phyloP scores from a whole-genome alignment of 2,113 vertebrate genomes.

The Psephotus haematonotus region DNA sequence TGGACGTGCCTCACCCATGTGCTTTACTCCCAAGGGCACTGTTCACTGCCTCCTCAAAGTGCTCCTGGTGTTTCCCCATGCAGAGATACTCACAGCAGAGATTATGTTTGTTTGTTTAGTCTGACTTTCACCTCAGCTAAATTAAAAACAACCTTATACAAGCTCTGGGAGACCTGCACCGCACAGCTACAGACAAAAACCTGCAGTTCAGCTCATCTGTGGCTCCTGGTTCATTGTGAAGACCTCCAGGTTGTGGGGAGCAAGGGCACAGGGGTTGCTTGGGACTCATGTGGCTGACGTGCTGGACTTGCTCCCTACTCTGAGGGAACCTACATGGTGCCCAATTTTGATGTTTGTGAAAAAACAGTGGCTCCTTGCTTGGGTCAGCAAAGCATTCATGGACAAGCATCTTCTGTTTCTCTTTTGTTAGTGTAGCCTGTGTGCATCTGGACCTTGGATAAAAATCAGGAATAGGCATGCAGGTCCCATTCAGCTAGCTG shows the following conservation, averaged over 20 bases:
- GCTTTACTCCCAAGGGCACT: background rate
- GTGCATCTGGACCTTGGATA: background rate
- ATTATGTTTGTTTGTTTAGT: background rate
- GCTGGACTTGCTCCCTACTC: background rate
- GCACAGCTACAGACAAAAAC: background rate
- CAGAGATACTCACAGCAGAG: background rate
- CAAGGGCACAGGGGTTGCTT: background rate
- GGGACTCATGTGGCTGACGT: background rate
- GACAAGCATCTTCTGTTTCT: background rate
- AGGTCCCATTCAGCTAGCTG: background rate
- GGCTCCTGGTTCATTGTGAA: background rate
- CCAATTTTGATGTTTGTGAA: background rate
- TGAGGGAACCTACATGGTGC: accelerated
- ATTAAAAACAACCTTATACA: background rate
- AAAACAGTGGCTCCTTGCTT: background rate
- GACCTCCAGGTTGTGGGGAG: background rate
- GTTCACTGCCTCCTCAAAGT: background rate
- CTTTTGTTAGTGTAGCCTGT: background rate
- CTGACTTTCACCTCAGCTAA: background rate
- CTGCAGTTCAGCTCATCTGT: background rate
- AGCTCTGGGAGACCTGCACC: background rate
- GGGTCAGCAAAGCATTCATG: background rate
- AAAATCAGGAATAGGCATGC: background rate
- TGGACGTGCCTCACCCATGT: background rate
- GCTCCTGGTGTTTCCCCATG: background rate